Evolutionary conservation across 1,140 invertebrate genomes (phyloP).

Genomic region (Neuroterus valhalla): DNA sequence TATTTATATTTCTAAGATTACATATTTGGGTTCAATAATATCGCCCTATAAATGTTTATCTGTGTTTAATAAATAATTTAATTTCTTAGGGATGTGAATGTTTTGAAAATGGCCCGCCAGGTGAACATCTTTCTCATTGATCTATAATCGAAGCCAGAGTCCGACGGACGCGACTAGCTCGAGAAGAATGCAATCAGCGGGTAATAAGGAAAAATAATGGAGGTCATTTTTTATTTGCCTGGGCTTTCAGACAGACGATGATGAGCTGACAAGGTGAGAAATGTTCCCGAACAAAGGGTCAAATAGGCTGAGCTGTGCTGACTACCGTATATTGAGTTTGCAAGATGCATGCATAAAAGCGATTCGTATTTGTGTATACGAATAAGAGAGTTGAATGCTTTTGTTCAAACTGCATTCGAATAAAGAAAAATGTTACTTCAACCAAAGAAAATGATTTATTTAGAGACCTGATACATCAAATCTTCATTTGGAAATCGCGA

Average conservation of each 20-base stretch:
- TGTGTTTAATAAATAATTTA: too few relatives aligned
- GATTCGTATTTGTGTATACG: too few relatives aligned
- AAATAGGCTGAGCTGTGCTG: conserved; percentile 40
- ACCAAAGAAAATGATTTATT: conserved; percentile 37
- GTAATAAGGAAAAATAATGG: conserved; percentile 57
- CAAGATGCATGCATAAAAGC: too few relatives aligned
- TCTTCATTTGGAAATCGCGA: background rate
- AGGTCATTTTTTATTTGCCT: conserved; percentile 52
- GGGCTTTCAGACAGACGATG: conserved; percentile 48
- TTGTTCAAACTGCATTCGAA: background rate
- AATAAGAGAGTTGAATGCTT: too few relatives aligned
- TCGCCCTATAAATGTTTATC: too few relatives aligned
- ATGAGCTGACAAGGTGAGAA: conserved; percentile 33
- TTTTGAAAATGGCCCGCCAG: too few relatives aligned
- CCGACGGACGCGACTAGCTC: too few relatives aligned
- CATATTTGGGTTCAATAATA: too few relatives aligned
- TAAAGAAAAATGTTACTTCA: conserved; percentile 33
- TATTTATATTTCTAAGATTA: too few relatives aligned
- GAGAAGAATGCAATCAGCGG: conserved; percentile 51
- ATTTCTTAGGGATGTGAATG: too few relatives aligned
- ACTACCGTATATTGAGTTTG: conserved; percentile 41
- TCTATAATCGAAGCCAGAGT: too few relatives aligned
- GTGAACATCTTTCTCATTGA: too few relatives aligned
- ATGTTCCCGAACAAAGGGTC: conserved; percentile 49
- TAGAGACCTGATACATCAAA: conserved; percentile 11